Evolutionary conservation across 1,140 invertebrate species (phyloP), one percentile per base, ranked within the genome.

Genomic region (Drosophila pseudoananassae): DNA sequence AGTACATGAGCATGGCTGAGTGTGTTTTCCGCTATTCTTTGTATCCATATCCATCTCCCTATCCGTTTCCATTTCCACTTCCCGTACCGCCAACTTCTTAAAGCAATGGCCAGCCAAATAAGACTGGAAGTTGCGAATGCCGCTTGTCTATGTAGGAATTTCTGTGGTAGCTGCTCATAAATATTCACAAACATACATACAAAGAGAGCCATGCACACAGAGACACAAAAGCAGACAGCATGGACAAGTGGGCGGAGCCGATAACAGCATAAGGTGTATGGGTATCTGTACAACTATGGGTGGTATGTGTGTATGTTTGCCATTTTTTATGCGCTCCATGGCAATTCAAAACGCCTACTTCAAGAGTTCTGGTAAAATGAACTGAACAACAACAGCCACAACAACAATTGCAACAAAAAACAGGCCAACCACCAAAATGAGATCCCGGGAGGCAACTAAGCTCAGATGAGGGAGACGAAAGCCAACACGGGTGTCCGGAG

Each of bases 341-440:
- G 80, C 82, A 91, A 91, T 90, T 91, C 75, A 81, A 91, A 90
- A 91, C 90, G 89, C 89, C 90, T 87, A 80, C 82, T 91, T 90
- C 76, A 82, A 85, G 83, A 87, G 70, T 70, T 56, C 50, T 51
- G 52, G 31, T 51, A 66, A 66, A 64, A 31, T 45, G 46, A 64
- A 61, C 33, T 33, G 46, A 51, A 20, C 58, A 29, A 52, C 33
- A 17, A 43, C 43, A 43, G 9, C 17, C 8, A 10, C 38, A 54
- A 12, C 38, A 27, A 27, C 25, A 27, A 27, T 7, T 6, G 25
- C 25, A 27, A 27, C 25, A 27, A 27, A 60, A 54, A 54, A 60
- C 59, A 66, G 61, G 66, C 60, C 68, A 65, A 88, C 85, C 66
- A 84, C 59, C 66, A 69, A 49, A 58, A 54, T 47, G 43, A 38